These are phyloP conservation scores for Rhagoletis zephyria DNA, from an alignment of 1,140 invertebrate species.

Conservation along the genomic window DNA sequence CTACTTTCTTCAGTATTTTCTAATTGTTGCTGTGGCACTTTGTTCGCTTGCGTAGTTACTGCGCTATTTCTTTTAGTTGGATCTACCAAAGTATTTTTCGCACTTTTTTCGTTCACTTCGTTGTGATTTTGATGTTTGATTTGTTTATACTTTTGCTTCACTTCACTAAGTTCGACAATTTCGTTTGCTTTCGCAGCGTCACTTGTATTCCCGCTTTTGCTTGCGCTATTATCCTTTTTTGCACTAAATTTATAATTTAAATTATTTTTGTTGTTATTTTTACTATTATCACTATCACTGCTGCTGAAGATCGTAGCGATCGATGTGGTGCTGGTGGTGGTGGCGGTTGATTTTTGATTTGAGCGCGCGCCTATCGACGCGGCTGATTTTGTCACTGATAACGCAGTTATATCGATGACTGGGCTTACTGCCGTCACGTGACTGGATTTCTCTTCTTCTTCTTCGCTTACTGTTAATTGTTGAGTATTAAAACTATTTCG, in stretches of 20 bases:
- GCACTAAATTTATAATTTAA: conserved; percentile 51
- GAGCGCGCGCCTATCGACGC: not conserved
- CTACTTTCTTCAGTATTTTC: conserved; percentile 58
- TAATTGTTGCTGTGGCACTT: conserved; percentile 54
- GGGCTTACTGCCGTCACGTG: conserved; percentile 62
- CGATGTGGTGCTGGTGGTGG: conserved; percentile 38
- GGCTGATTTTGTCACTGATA: conserved; percentile 31
- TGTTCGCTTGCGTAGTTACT: not conserved
- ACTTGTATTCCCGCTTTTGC: conserved; percentile 5
- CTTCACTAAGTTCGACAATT: not conserved
- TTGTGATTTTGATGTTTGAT: conserved; percentile 48
- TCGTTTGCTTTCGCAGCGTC: not conserved
- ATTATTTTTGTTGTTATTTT: too few relatives aligned
- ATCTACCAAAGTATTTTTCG: conserved; percentile 7
- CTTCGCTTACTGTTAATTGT: conserved; percentile 54
- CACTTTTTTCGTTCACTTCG: conserved; percentile 48
- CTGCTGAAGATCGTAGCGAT: not conserved
- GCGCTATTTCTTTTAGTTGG: conserved; percentile 12
- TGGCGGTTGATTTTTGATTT: not conserved
- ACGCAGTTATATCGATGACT: conserved; percentile 62
- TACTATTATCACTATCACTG: conserved; percentile 54
- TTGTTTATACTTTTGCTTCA: not conserved
- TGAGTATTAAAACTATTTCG: conserved; percentile 6
- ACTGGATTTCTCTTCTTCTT: not conserved
- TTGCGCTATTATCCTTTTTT: conserved; percentile 49